phyloP scores from a whole-genome alignment of 1,140 invertebrate species.

The Drosophila novamexicana region DNA sequence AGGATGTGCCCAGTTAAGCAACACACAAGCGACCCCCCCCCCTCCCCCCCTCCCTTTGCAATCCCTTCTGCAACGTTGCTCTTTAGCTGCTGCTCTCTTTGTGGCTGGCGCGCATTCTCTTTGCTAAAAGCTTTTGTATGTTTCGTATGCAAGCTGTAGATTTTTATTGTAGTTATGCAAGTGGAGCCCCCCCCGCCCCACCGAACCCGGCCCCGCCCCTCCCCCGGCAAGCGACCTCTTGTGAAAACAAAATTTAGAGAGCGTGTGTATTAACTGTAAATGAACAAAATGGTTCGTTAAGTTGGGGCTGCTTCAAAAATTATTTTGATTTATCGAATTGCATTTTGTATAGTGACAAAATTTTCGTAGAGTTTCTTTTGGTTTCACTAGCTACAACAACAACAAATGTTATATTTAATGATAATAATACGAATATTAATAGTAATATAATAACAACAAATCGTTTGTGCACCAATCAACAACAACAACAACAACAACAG shows the following conservation, averaged over 20 bases:
- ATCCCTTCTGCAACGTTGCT: not conserved
- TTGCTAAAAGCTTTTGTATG: constrained; percentile 35
- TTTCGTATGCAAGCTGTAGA: constrained; percentile 46
- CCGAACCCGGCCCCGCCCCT: not conserved
- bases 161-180: constrained; percentile 46
- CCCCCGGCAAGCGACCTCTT: not conserved
- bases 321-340: constrained; percentile 71
- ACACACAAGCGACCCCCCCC: not conserved
- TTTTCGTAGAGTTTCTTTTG: constrained; percentile 51
- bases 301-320: constrained; percentile 50
- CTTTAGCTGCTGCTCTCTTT: constrained; percentile 26
- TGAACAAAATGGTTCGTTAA: constrained; percentile 19
- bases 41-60: not conserved
- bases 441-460: constrained; percentile 36
- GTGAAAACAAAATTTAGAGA: constrained; percentile 35
- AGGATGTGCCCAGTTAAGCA: not conserved
- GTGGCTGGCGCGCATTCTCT: constrained; percentile 18
- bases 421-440: constrained; percentile 16
- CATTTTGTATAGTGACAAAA: constrained; percentile 72
- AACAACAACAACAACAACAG: constrained; percentile 27
- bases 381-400: constrained; percentile 46
- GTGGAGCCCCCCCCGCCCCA: not conserved
- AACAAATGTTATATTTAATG: not conserved
- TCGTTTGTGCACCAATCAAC: constrained; percentile 28
- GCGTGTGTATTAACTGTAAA: constrained; percentile 34